Conservation (phyloP, 2,797 vertebrate genomes). For the Netta rufina region DNA sequence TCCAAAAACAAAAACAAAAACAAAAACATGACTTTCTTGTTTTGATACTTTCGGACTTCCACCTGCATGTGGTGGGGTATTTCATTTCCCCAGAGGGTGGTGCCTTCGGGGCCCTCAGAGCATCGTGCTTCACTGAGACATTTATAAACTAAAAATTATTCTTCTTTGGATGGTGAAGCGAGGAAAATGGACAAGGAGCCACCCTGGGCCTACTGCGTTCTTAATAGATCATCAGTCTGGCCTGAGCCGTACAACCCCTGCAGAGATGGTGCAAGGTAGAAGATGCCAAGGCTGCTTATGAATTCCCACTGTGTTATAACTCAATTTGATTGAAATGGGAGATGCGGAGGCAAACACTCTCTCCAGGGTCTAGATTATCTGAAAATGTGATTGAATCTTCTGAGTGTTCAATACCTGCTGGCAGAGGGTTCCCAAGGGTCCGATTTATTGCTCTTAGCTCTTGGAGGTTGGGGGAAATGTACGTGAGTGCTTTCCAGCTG, state of each 20-base stretch:
- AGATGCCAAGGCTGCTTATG: not conserved
- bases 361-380: not conserved
- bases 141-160: not conserved
- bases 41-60: not conserved
- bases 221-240: not conserved
- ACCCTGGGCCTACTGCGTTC: not conserved
- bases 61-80: not conserved
- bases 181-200: not conserved
- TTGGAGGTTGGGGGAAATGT: constrained; percentile 87
- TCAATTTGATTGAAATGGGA: not conserved
- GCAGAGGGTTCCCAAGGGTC: constrained; percentile 82
- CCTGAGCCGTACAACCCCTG: fast-evolving
- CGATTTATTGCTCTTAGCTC: constrained; percentile 87
- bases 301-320: not conserved
- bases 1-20: not conserved
- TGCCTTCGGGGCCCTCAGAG: not conserved
- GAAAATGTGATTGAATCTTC: not conserved
- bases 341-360: not conserved
- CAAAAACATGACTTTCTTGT: not conserved
- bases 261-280: not conserved
- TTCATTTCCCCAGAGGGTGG: not conserved
- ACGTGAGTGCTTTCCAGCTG: constrained; percentile 88
- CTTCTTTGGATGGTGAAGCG: not conserved
- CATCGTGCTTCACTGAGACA: not conserved
- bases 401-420: constrained; percentile 78